These are phyloP conservation scores for Thoracochromis brauschi DNA, from an alignment of 2,113 vertebrate genomes.

Conservation along the genomic window DNA sequence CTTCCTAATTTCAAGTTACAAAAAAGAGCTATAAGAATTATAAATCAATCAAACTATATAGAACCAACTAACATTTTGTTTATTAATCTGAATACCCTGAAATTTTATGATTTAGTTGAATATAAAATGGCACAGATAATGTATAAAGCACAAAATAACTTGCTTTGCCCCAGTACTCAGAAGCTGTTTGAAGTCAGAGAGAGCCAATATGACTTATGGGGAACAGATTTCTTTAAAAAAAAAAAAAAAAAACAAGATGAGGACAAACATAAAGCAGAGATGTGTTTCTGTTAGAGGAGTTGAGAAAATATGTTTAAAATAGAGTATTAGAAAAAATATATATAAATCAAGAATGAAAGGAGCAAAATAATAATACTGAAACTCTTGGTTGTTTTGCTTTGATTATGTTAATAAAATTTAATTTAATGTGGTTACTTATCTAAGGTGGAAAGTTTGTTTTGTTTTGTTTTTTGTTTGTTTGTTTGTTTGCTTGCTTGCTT, in stretches of 20 bases:
- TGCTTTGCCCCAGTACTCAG: background rate
- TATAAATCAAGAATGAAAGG: too few relatives aligned
- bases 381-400: too few relatives aligned
- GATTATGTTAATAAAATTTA: too few relatives aligned
- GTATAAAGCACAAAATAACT: background rate
- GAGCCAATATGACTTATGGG: background rate
- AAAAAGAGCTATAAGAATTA: background rate
- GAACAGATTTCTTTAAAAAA: background rate
- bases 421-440: too few relatives aligned
- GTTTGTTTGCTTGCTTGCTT: too few relatives aligned
- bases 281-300: background rate
- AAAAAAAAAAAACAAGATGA: rapidly evolving
- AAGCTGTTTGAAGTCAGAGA: background rate
- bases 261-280: background rate
- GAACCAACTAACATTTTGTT: rapidly evolving
- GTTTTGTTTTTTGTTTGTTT: too few relatives aligned
- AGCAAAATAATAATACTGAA: too few relatives aligned
- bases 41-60: rapidly evolving
- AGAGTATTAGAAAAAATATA: too few relatives aligned
- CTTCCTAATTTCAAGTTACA: background rate
- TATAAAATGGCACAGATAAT: background rate
- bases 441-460: too few relatives aligned
- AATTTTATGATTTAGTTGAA: rapidly evolving
- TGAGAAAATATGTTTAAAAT: too few relatives aligned
- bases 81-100: background rate